A percentile compares a stretch with the other conserved stretches of the same genome.
These are phyloP conservation scores for Athene cunicularia DNA, from an alignment of 2,113 vertebrate genomes.

Conservation along the genomic window DNA sequence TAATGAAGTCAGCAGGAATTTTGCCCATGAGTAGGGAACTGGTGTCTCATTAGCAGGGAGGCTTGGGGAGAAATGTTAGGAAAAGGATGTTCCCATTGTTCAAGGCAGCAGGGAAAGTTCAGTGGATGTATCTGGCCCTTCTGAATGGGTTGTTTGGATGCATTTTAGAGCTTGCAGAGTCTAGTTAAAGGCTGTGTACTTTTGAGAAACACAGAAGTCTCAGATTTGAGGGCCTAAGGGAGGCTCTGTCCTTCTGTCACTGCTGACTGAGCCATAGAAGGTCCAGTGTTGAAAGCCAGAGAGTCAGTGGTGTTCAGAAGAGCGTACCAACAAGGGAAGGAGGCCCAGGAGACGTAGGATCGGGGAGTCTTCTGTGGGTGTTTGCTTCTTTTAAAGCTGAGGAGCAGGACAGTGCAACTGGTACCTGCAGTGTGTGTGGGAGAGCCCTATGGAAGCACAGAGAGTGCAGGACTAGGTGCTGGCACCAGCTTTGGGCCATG, in stretches of 20 bases:
- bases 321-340: neutral
- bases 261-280: neutral
- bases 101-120: neutral
- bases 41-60: neutral
- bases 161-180: neutral
- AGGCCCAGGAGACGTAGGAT: neutral
- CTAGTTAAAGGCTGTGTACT: neutral
- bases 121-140: neutral
- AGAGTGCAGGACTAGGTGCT: rapidly evolving
- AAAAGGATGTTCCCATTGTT: neutral
- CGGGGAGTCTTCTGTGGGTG: neutral
- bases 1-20: neutral
- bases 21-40: neutral
- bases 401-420: neutral
- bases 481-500: rapidly evolving
- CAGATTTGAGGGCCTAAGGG: neutral
- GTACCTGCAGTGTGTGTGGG: neutral
- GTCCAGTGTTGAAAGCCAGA: neutral
- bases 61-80: neutral
- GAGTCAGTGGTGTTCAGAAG: neutral
- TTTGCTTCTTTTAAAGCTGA: neutral
- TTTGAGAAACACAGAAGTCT: neutral
- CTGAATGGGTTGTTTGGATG: neutral
- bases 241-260: neutral
- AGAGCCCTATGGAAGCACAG: neutral